Evolutionary conservation across 2,113 vertebrate species (phyloP), one percentile per base, ranked within the genome.

Genomic region (Tetrax tetrax): DNA sequence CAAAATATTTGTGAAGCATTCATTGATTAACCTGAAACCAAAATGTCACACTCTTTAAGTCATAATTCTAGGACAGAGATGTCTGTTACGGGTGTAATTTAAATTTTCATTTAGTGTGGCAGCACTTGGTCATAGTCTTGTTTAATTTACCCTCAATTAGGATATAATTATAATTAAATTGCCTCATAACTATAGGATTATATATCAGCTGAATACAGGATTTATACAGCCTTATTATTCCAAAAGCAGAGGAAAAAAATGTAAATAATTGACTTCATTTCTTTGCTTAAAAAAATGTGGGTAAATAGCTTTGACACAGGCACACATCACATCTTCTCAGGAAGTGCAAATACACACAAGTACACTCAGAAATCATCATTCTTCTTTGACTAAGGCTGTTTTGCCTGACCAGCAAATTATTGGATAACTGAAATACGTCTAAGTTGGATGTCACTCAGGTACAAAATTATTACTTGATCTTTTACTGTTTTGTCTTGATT

Each of bases 61-160:
- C 33, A 90, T 85, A 91, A 59, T 60, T 77, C 76, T 69, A 83
- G 53, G 78, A 83, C 35, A 89, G 57, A 83, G 70, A 69, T 95
- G 81, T 83, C 92, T 87, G n/a, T 93, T 95, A 65, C 29, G 35
- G 28, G 45, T 72, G 12, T 80, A 96, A 97, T 92, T 95, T 84
- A 87, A 95, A 91, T 87, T 91, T 75, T 79, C 48, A 94, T 96
- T 94, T 92, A 83, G 51, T 77, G 64, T 90, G 78, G 89, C 91
- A 91, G 48, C 59, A 60, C 28, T 89, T 77, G 14, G 68, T 90
- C 80, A 92, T 76, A 88, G 48, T 69, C 57, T 84, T 95, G 66
- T 93, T 95, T 91, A 96, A 97, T 96, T 96, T 96, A 87, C 50
- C 91, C 96, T 96, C 82, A 96, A 78, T 97, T 95, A 94, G 86